Base-by-base conservation (phyloP, 2,888 invertebrate species). In the Alitta virens region DNA sequence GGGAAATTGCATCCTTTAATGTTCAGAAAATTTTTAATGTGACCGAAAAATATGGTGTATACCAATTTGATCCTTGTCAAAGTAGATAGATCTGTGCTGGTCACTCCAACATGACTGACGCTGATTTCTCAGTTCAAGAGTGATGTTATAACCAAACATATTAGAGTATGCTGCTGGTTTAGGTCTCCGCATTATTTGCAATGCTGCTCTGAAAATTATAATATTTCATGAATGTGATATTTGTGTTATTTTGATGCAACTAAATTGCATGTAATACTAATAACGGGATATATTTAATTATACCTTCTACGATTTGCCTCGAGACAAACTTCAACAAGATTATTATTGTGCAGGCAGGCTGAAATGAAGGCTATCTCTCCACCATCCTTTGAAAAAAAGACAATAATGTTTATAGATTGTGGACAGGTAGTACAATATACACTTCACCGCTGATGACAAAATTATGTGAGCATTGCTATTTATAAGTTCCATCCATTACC, bases 311-410 rank as follows among this genome's bases (percentile, higher is more conserved):
- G 5, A 9, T 66, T 68, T 54, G 77, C 78, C 43, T 64, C 62
- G 5, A 78, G 60, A 66, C 77, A 77, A 57, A 73, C 68, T 43
- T 72, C 65, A 0, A 78, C 71, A 24, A 79, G 63, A 51, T 72
- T 63, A 57, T 76, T 63, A 54, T 67, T 65, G 58, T 75, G 75
- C 43, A 75, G 63, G 18, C 71, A 68, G n/a, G 63, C 65, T 23
- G 71, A 63, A n/a, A 79, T 63, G 64, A 78, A 78, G 1, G 75
- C 78, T 26, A 78, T 56, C 46, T 75, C 77, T 24, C 74, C 74
- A 65, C 72, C 79, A 62, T 69, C 73, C 77, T 78, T 60, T 21
- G 53, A n/a, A 65, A 60, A 33, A 46, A 58, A 53, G 50, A 24
- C 40, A 57, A 62, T 46, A 40, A 40, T 12, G 9, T 40, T 16